Conservation (phyloP, 2,888 invertebrate species). For the Protophormia terraenovae region DNA sequence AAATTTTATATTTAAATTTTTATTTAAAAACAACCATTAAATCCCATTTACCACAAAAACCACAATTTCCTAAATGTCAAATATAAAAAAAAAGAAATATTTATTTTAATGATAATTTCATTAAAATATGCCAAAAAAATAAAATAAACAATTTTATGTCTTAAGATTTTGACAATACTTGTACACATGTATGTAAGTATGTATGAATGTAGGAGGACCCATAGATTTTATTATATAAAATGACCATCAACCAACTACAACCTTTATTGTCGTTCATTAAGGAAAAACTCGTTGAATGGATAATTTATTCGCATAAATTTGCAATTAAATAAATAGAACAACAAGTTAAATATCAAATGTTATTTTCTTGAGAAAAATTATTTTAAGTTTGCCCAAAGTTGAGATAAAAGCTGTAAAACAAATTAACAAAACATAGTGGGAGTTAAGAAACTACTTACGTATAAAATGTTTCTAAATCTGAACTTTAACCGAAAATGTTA, state of each 20-base stretch:
- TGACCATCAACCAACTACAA: not conserved
- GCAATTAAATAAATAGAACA: not conserved
- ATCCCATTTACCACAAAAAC: not conserved
- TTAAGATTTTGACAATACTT: not conserved
- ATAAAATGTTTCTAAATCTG: no score
- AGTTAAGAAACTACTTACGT: no score
- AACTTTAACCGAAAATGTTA: no score
- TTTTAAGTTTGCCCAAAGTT: not conserved
- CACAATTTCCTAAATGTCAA: not conserved
- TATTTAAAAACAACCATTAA: not conserved
- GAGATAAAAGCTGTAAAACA: not conserved
- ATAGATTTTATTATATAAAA: not conserved
- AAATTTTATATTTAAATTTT: no score
- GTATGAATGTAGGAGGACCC: no score
- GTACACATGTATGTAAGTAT: no score
- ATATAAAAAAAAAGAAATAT: not conserved
- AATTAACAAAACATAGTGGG: not conserved
- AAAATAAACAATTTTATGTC: not conserved
- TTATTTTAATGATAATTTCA: not conserved
- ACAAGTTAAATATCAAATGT: not conserved
- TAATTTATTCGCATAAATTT: conserved; percentile 23
- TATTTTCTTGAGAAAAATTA: not conserved
- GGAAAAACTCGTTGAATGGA: not conserved
- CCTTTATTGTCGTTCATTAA: not conserved
- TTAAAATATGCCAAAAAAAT: not conserved